A percentile compares a stretch with the other conserved stretches of the same genome.
phyloP scores from a whole-genome alignment of 1,140 invertebrate species.

The Pissodes strobi region DNA sequence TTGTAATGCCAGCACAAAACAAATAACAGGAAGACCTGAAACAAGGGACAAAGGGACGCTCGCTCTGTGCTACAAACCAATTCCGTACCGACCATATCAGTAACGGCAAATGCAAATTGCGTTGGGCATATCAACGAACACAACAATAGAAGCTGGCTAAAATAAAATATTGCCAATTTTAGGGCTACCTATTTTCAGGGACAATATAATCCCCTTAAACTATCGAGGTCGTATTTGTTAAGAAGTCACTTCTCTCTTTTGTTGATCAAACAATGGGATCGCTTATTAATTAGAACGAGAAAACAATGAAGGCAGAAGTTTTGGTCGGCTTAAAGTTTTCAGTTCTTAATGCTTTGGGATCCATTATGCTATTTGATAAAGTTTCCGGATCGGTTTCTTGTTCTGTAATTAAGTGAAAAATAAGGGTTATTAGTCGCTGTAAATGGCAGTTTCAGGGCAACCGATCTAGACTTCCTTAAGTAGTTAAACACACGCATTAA shows the following conservation, averaged over 20 bases:
- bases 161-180: constrained; percentile 39
- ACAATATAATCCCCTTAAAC: constrained; percentile 28
- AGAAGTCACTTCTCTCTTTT: constrained; percentile 33
- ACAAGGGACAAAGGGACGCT: constrained; percentile 26
- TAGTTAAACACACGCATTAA: too few relatives aligned
- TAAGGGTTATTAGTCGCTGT: not conserved
- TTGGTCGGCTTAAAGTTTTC: constrained; percentile 13
- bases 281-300: constrained; percentile 32
- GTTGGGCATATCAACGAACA: constrained; percentile 31
- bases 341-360: constrained; percentile 14
- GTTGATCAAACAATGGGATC: constrained; percentile 27
- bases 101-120: constrained; percentile 37
- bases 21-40: constrained; percentile 30
- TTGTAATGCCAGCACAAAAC: constrained; percentile 19
- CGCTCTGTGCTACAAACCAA: constrained; percentile 30
- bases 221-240: constrained; percentile 33
- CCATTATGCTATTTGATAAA: constrained; percentile 17
- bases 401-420: constrained; percentile 10
- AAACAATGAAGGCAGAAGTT: constrained; percentile 28
- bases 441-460: too few relatives aligned
- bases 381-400: constrained; percentile 14
- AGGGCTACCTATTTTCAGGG: constrained; percentile 28
- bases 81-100: constrained; percentile 33
- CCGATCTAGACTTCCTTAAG: too few relatives aligned
- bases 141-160: constrained; percentile 6